Evolutionary conservation across 2,113 vertebrate species (phyloP).

Genomic region (Tetrax tetrax): DNA sequence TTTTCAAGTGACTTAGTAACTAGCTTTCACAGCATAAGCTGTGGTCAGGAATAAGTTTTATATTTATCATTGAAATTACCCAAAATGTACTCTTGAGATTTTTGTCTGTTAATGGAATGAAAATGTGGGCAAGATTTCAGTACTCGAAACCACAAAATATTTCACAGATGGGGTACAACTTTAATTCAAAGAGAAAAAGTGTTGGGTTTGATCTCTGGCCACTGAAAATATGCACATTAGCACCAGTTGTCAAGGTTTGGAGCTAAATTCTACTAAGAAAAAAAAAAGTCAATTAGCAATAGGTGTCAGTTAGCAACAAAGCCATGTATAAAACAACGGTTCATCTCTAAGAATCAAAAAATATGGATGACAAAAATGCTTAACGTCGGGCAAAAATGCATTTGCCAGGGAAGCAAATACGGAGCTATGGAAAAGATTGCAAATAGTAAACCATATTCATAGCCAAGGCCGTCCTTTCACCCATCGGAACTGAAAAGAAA

Average conservation of each 20-base stretch:
- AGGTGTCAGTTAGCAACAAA: not conserved
- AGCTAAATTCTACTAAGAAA: not conserved
- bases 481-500: not conserved
- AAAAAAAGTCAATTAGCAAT: not conserved
- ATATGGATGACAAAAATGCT: not conserved
- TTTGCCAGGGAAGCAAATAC: not conserved
- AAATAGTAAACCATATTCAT: not conserved
- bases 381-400: not conserved
- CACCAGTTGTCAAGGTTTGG: not conserved
- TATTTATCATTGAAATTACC: not conserved
- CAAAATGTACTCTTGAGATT: not conserved
- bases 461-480: not conserved
- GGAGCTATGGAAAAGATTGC: not conserved
- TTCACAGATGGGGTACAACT: not conserved
- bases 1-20: not conserved
- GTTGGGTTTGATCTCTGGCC: not conserved
- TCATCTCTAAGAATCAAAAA: not conserved
- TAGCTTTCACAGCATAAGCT: not conserved
- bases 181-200: not conserved
- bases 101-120: not conserved
- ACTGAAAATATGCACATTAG: not conserved
- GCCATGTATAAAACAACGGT: not conserved
- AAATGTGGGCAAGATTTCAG: not conserved
- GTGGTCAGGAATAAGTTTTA: not conserved
- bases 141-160: not conserved